phyloP scores from a whole-genome alignment of 1,140 invertebrate species.

The Lethrus apterus region DNA sequence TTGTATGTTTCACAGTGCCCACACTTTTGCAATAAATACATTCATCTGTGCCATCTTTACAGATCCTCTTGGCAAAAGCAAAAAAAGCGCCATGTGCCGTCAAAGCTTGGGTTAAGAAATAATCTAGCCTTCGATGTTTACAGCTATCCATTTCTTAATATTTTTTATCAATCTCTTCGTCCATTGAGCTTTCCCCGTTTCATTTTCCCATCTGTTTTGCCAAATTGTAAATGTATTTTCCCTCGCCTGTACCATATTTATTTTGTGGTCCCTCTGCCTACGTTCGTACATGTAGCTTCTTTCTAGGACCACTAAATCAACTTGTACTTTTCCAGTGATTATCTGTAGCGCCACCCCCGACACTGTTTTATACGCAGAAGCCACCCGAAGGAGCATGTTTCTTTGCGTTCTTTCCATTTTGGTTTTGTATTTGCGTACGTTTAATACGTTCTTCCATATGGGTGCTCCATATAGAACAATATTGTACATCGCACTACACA shows the following conservation, averaged over 20 bases:
- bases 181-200: conserved; percentile 10
- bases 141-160: conserved; percentile 12
- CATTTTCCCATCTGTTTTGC: conserved; percentile 14
- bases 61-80: background rate
- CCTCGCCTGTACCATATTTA: no score
- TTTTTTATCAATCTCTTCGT: conserved; percentile 15
- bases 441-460: conserved; percentile 9
- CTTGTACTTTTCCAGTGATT: conserved; percentile 9
- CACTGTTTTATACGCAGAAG: conserved; percentile 14
- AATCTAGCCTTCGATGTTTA: conserved; percentile 1
- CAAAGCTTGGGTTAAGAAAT: conserved; percentile 14
- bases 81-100: conserved; percentile 10
- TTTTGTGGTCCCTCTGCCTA: background rate
- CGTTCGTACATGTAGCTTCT: conserved; percentile 5
- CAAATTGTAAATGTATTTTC: conserved; percentile 12
- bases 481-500: conserved; percentile 10
- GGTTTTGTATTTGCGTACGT: conserved; percentile 6
- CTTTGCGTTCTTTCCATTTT: conserved; percentile 13
- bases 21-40: no score
- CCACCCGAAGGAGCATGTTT: conserved; percentile 6
- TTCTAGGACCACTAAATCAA: conserved; percentile 9
- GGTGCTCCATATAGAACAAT: conserved; percentile 13
- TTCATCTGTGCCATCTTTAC: conserved; percentile 4
- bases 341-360: conserved; percentile 15
- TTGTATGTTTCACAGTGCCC: no score